Base-by-base conservation (phyloP, 2,888 invertebrate species). In the Hirtodrosophila confusa region DNA sequence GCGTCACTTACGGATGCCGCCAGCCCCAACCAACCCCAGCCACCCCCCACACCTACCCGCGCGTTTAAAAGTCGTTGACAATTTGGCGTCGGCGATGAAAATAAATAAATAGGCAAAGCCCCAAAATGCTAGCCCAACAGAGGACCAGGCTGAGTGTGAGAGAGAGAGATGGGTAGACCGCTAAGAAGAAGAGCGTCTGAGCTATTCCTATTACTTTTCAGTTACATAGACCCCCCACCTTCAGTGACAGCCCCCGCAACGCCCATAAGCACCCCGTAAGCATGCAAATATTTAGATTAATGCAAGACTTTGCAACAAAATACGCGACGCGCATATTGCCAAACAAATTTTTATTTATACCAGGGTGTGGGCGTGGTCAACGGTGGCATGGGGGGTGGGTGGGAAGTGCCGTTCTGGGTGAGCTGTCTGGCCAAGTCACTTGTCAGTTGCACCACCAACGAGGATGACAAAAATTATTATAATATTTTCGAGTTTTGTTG, bases 211-310 rank as follows among this genome's bases (percentile, higher is more conserved):
- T 68, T 69, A 68, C 62, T 47, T 36, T n/a, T 23, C 35, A 37
- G 12, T 7, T 24, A 27, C 43, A 17, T 31, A 31, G 1, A 31
- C 31, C 31, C 11, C 24, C 17, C 36, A 12, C 8, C 31, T 17
- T 0, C 43, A 17, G 3, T 10, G 7, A 10, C 17, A 8, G n/a
- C 3, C 35, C 23, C 12, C 23, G 31, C 11, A 23, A 12, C 35
- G 55, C 40, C 36, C 50, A 23, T 41, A 17, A 17, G 17, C 17
- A 17, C 17, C 17, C 17, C 61, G 72, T 66, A 75, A 83, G 86
- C 82, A 86, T 86, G 82, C 86, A 83, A 83, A 83, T 83, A 86
- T 83, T 83, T 86, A 83, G 82, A 83, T 83, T 83, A 83, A 83
- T 83, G 82, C 82, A 83, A 83, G 80, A 83, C 83, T 83, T 83